These are phyloP conservation scores for Andrena praecox DNA, from an alignment of 2,888 invertebrate species.

Conservation along the genomic window DNA sequence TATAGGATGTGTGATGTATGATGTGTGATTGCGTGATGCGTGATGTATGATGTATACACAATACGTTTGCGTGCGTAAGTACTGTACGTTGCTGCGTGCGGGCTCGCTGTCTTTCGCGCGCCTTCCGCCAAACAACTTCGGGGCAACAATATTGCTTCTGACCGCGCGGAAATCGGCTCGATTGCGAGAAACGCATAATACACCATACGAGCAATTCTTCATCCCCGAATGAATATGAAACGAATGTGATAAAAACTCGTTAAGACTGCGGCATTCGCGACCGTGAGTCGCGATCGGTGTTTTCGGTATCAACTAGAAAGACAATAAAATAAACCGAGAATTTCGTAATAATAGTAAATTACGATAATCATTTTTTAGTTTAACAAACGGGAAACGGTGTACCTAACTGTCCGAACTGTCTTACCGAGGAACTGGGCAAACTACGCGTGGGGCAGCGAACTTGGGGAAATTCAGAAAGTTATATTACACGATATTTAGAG, in stretches of 20 bases:
- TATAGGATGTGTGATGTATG: no score
- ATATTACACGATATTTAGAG: conserved; percentile 35
- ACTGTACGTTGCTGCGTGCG: conserved; percentile 6
- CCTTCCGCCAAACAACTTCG: conserved; percentile 17
- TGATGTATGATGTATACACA: background rate
- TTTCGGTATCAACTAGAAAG: conserved; percentile 59
- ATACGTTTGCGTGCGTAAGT: background rate
- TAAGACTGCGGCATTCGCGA: conserved; percentile 53
- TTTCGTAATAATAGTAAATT: conserved; percentile 59
- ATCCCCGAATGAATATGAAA: conserved; percentile 41
- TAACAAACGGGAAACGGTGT: conserved; percentile 37
- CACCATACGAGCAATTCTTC: conserved; percentile 4
- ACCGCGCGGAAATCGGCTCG: background rate
- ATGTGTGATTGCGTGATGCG: no score
- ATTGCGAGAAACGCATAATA: background rate
- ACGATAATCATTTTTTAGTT: conserved; percentile 25
- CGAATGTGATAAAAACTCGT: conserved; percentile 49
- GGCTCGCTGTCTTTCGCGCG: conserved; percentile 31
- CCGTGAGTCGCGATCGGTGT: conserved; percentile 54
- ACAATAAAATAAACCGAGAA: conserved; percentile 62
- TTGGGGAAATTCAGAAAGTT: conserved; percentile 17
- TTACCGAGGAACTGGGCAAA: conserved; percentile 28
- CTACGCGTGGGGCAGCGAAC: background rate
- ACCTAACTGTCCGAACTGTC: conserved; percentile 43
- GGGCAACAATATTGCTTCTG: conserved; percentile 11